phyloP scores from a whole-genome alignment of 2,888 invertebrate species.

The Meloe dianella region DNA sequence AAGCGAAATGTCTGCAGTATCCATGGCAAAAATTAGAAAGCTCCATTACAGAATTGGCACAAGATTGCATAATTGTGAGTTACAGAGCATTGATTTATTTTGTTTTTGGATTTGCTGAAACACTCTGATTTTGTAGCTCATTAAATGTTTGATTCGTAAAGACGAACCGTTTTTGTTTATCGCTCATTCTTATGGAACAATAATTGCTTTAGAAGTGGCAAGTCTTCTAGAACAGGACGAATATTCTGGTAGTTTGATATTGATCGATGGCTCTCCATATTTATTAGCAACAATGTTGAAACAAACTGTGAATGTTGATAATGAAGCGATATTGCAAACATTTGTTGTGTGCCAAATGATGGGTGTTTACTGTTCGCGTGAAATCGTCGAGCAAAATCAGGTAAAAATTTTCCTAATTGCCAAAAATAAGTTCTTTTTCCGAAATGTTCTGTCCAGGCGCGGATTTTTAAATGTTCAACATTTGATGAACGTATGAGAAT shows the following conservation, averaged over 20 bases:
- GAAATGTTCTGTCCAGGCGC: background rate
- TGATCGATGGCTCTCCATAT: slow-evolving; percentile 84
- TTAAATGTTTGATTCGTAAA: slow-evolving; percentile 58
- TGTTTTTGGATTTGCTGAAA: no score
- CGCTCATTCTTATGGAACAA: slow-evolving; percentile 89
- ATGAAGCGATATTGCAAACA: background rate
- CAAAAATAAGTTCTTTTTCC: no score
- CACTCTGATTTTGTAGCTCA: slow-evolving; percentile 51
- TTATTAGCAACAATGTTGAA: slow-evolving; percentile 58
- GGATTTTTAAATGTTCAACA: background rate
- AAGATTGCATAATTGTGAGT: background rate
- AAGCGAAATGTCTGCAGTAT: slow-evolving; percentile 56
- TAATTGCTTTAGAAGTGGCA: slow-evolving; percentile 79
- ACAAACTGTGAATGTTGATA: background rate
- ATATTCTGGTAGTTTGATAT: slow-evolving; percentile 67
- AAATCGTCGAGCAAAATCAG: background rate
- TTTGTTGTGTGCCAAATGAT: background rate
- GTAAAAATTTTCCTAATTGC: background rate
- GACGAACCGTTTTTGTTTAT: slow-evolving; percentile 72
- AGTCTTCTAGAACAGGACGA: slow-evolving; percentile 73
- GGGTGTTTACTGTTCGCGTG: background rate
- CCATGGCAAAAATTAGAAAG: background rate
- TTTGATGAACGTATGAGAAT: slow-evolving; percentile 12
- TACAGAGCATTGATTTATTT: no score
- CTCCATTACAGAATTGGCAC: background rate